These are phyloP conservation scores for Bedellia somnulentella DNA, from an alignment of 2,888 invertebrate genomes.

Conservation along the genomic window DNA sequence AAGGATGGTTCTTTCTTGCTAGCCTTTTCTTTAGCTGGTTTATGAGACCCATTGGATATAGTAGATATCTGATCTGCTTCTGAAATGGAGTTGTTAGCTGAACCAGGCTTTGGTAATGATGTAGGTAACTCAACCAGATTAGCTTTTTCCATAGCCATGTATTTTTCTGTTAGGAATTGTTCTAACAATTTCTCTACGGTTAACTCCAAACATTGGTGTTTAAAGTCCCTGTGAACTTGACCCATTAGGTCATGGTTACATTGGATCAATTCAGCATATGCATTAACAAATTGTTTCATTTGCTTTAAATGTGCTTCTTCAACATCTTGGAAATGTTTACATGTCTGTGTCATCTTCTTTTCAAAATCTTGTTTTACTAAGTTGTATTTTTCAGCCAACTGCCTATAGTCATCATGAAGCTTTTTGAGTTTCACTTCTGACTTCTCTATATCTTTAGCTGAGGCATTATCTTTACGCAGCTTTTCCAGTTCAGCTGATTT, in stretches of 20 bases:
- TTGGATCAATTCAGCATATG: conserved; percentile 84
- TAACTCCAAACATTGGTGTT: conserved; percentile 86
- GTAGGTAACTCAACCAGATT: conserved; percentile 64
- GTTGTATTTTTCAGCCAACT: conserved; percentile 89
- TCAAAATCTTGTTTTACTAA: conserved; percentile 92
- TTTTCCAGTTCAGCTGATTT: conserved; percentile 88
- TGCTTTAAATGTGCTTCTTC: conserved; percentile 90
- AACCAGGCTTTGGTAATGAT: conserved; percentile 43
- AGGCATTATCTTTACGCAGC: conserved; percentile 85
- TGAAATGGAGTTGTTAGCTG: conserved; percentile 54
- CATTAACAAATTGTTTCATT: conserved; percentile 93
- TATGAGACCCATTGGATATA: conserved; percentile 51
- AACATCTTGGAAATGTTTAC: conserved; percentile 92
- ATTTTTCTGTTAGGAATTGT: conserved; percentile 89
- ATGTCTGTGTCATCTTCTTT: conserved; percentile 90
- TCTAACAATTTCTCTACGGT: conserved; percentile 91
- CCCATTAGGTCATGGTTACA: conserved; percentile 90
- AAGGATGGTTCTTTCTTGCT: conserved; percentile 63
- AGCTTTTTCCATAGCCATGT: conserved; percentile 91
- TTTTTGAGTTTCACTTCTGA: conserved; percentile 90
- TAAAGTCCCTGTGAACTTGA: conserved; percentile 91
- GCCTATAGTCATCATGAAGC: conserved; percentile 92
- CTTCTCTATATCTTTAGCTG: conserved; percentile 91
- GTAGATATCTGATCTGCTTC: conserved; percentile 54
- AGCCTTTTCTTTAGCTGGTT: conserved; percentile 51